These are phyloP conservation scores for Cantharis flavilabris DNA, from an alignment of 2,888 invertebrate genomes.

Conservation along the genomic window DNA sequence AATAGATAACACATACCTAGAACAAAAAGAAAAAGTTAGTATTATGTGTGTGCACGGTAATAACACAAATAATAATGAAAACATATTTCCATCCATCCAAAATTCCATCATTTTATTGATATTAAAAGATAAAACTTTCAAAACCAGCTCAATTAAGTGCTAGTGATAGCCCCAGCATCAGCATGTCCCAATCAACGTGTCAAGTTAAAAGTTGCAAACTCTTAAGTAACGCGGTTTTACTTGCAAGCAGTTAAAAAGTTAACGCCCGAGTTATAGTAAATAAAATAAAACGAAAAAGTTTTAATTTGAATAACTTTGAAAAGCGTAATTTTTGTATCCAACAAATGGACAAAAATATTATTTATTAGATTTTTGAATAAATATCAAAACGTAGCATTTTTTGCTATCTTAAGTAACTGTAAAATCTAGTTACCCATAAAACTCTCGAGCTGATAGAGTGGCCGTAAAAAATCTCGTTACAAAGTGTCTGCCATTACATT, in stretches of 20 bases:
- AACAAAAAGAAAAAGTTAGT: not conserved
- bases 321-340: not conserved
- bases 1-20: not conserved
- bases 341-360: not conserved
- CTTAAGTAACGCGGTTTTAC: not conserved
- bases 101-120: not conserved
- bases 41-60: not conserved
- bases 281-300: not conserved
- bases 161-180: not conserved
- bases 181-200: not conserved
- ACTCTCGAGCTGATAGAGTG: constrained; percentile 16
- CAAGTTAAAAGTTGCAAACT: not conserved
- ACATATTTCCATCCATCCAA: not conserved
- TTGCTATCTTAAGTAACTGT: constrained; percentile 10
- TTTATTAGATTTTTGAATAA: not conserved
- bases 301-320: not conserved
- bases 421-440: constrained; percentile 17
- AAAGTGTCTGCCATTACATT: constrained; percentile 22
- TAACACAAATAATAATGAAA: not conserved
- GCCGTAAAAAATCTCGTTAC: constrained; percentile 24
- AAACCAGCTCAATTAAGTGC: not conserved
- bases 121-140: not conserved
- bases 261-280: not conserved
- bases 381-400: not conserved
- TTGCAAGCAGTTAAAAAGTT: not conserved